Conservation (phyloP, 2,888 invertebrate species). For the Eupeodes latifasciatus region DNA sequence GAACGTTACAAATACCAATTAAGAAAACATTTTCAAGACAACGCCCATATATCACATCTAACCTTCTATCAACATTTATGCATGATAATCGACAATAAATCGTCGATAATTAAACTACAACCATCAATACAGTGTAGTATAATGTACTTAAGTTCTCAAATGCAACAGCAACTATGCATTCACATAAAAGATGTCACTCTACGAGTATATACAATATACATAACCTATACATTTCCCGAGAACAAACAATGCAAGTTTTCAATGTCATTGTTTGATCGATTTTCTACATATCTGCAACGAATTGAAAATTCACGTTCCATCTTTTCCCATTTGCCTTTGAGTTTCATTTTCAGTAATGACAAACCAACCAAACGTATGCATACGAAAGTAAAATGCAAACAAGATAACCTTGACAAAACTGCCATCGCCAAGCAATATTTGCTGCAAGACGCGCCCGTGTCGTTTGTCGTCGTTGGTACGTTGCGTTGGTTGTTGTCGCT, state of each 20-base stretch:
- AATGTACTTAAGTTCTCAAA: neutral
- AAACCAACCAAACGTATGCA: constrained; percentile 16
- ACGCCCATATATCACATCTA: constrained; percentile 2
- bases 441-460: constrained; percentile 38
- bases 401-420: constrained; percentile 66
- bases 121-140: too few relatives aligned
- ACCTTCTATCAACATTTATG: neutral
- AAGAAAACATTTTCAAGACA: neutral
- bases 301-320: constrained; percentile 38
- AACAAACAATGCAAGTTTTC: constrained; percentile 55
- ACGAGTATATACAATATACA: neutral
- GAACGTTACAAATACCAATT: neutral
- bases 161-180: neutral
- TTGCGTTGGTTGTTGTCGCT: neutral
- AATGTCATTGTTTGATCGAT: constrained; percentile 61
- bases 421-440: constrained; percentile 54
- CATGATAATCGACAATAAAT: neutral
- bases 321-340: neutral
- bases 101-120: neutral
- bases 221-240: constrained; percentile 15
- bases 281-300: constrained; percentile 53
- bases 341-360: neutral
- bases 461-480: neutral
- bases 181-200: too few relatives aligned
- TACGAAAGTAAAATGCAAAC: constrained; percentile 62